Percentiles rank a stretch among this genome's conserved stretches.
These are phyloP conservation scores for Anser cygnoides DNA, from an alignment of 2,113 vertebrate genomes.

Conservation along the genomic window DNA sequence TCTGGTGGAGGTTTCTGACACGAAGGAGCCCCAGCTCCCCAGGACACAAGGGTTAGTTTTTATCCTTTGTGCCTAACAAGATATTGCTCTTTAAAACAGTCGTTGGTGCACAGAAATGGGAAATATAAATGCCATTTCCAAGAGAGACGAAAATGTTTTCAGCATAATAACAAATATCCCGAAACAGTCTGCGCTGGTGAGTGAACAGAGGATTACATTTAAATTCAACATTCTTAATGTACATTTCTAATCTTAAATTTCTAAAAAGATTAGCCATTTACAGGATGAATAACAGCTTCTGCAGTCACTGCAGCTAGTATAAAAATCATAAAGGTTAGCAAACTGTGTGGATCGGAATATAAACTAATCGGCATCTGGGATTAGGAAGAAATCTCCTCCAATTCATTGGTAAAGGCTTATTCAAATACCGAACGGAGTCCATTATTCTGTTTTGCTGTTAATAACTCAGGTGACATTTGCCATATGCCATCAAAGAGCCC, in stretches of 20 bases:
- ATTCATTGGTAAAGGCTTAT: slow-evolving; percentile 50
- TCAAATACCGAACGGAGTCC: slow-evolving; percentile 38
- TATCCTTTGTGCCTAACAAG: slow-evolving; percentile 8
- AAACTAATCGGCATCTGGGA: slow-evolving; percentile 56
- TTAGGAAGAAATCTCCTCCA: slow-evolving; percentile 58
- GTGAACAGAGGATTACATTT: slow-evolving; percentile 35
- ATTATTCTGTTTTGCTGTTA: slow-evolving; percentile 58
- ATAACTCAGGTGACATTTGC: slow-evolving; percentile 63
- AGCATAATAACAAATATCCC: not conserved
- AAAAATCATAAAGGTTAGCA: slow-evolving; percentile 62
- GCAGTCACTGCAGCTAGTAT: slow-evolving; percentile 8
- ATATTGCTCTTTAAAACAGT: slow-evolving; percentile 37
- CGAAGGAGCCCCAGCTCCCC: not conserved
- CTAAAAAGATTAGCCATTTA: slow-evolving; percentile 52
- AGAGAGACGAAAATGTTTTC: slow-evolving; percentile 4
- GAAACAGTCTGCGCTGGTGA: slow-evolving; percentile 1
- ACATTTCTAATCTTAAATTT: slow-evolving; percentile 57
- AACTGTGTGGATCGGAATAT: slow-evolving; percentile 46
- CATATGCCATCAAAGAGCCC: slow-evolving; percentile 21
- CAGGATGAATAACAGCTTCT: slow-evolving; percentile 36
- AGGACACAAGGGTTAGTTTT: slow-evolving; percentile 3
- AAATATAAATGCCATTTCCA: slow-evolving; percentile 40
- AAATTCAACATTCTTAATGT: slow-evolving; percentile 32
- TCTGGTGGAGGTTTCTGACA: slow-evolving; percentile 20
- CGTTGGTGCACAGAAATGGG: not conserved